Conservation (phyloP, 92 coral and sea anemone species). For the Phenganax subtilis region DNA sequence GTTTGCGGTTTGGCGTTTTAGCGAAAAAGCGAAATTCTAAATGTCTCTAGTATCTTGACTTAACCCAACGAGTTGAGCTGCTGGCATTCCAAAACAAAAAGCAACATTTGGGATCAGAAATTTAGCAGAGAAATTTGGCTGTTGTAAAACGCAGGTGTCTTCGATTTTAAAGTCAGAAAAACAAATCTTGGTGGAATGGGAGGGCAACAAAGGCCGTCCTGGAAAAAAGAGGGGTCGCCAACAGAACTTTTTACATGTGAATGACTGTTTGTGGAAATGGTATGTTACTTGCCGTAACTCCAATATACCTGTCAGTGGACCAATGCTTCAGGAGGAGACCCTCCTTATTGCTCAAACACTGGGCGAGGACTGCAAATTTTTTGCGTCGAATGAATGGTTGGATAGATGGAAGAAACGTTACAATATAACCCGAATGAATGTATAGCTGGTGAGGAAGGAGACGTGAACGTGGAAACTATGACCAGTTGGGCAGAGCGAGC, state of each 20-base stretch:
- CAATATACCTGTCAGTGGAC: conserved; percentile 19
- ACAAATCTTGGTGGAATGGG: neutral
- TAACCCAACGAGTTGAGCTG: no score
- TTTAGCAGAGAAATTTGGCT: neutral
- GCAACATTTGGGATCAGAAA: no score
- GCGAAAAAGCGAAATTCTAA: no score
- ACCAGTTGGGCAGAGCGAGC: conserved; percentile 46
- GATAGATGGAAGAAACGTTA: conserved; percentile 23
- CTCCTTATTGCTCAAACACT: neutral
- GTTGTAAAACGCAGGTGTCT: neutral
- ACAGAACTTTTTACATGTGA: neutral
- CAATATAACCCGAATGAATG: conserved; percentile 17
- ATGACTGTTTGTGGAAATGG: neutral
- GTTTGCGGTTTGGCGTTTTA: no score
- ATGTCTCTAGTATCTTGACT: no score
- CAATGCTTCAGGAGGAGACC: conserved; percentile 8
- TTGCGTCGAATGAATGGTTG: conserved; percentile 25
- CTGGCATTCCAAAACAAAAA: no score
- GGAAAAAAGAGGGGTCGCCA: conserved; percentile 14
- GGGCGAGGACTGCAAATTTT: neutral
- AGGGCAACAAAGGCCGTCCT: neutral
- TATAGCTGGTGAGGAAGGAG: conserved; percentile 10
- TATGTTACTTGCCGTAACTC: neutral
- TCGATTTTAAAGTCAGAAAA: neutral
- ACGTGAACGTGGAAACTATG: neutral